A percentile compares a stretch with the other conserved stretches of the same genome.
Evolutionary conservation across 2,797 vertebrate genomes (phyloP).

Genomic region (Sitta carolinensis): DNA sequence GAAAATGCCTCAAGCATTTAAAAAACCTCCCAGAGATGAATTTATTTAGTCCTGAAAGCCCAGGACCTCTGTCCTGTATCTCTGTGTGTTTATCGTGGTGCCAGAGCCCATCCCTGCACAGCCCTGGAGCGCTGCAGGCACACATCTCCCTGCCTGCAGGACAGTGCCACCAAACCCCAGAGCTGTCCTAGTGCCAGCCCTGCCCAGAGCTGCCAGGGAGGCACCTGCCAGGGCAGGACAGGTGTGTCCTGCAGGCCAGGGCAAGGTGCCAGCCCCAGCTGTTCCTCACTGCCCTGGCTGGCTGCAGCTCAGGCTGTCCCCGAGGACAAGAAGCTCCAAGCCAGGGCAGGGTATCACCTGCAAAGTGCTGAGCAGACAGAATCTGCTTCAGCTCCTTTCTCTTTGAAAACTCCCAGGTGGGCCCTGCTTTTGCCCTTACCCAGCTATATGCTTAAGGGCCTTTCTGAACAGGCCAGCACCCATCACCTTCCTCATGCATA

Average conservation of each 20-base stretch:
- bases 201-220: not conserved
- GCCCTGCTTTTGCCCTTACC: not conserved
- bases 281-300: fast-evolving
- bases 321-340: not conserved
- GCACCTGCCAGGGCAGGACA: too few relatives aligned
- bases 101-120: not conserved
- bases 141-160: not conserved
- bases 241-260: not conserved
- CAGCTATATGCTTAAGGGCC: not conserved
- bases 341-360: not conserved
- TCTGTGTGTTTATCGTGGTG: not conserved
- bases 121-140: not conserved
- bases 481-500: not conserved
- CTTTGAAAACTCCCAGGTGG: not conserved
- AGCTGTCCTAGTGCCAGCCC: not conserved
- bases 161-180: not conserved
- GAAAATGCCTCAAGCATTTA: not conserved
- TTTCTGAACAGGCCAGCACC: not conserved
- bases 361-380: not conserved
- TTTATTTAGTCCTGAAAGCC: not conserved
- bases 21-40: not conserved
- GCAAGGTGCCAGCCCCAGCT: not conserved
- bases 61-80: not conserved
- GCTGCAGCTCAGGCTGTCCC: not conserved
- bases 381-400: not conserved